phyloP scores from a whole-genome alignment of 2,888 invertebrate species.

The Stenolophus ochropezus region DNA sequence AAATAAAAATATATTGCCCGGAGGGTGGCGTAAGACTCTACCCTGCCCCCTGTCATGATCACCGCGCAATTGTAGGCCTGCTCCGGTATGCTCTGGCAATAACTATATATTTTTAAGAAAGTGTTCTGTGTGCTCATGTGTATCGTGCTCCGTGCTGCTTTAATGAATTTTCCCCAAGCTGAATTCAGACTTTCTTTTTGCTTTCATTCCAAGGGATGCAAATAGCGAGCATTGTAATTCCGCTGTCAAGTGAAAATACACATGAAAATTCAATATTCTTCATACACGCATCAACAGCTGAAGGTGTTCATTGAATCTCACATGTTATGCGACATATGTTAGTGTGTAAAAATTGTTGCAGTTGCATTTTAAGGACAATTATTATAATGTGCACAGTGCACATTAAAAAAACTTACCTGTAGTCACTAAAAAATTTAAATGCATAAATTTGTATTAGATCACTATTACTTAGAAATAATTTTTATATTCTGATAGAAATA shows the following conservation, averaged over 20 bases:
- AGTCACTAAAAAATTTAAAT: no score
- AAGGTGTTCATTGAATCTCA: no score
- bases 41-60: slow-evolving; percentile 4
- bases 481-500: no score
- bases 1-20: slow-evolving; percentile 73
- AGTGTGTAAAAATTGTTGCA: no score
- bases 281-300: neutral
- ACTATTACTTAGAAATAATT: no score
- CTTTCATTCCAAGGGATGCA: slow-evolving; percentile 27
- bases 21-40: slow-evolving; percentile 64
- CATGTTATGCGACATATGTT: no score
- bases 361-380: no score
- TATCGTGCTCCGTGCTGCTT: slow-evolving; percentile 46
- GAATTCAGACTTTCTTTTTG: slow-evolving; percentile 42
- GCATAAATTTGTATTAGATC: no score
- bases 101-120: slow-evolving; percentile 69
- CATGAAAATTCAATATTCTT: neutral
- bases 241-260: neutral
- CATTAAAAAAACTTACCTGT: no score
- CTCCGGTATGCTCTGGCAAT: slow-evolving; percentile 65
- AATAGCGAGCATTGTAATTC: neutral
- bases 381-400: no score
- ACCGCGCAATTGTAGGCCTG: neutral
- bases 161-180: slow-evolving; percentile 47
- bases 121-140: slow-evolving; percentile 31